These are phyloP conservation scores for Pocillopora meandrina DNA, from an alignment of 92 coral and sea anemone species.

Conservation along the genomic window DNA sequence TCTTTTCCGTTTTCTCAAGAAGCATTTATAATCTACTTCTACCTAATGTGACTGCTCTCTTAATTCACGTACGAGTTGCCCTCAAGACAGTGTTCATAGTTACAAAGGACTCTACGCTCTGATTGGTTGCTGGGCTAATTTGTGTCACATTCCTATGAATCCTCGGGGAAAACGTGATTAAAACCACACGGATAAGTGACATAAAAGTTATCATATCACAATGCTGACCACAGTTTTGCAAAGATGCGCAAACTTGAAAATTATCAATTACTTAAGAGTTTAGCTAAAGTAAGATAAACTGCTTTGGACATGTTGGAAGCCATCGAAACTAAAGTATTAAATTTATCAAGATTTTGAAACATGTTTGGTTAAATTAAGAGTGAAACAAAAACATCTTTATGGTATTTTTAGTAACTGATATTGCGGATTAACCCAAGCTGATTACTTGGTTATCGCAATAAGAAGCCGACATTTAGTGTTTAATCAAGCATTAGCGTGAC, in stretches of 20 bases:
- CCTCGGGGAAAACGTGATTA: conserved; percentile 37
- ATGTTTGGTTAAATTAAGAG: too few relatives aligned
- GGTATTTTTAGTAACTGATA: too few relatives aligned
- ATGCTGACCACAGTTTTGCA: not conserved
- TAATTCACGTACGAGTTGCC: conserved; percentile 3
- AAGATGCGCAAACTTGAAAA: not conserved
- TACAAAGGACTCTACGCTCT: conserved; percentile 38
- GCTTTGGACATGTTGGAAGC: not conserved
- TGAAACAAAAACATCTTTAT: too few relatives aligned
- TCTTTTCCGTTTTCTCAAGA: not conserved
- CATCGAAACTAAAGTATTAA: not conserved
- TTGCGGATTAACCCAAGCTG: too few relatives aligned
- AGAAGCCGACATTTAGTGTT: too few relatives aligned
- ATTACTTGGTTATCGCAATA: too few relatives aligned
- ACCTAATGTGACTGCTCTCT: not conserved
- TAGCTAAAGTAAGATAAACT: too few relatives aligned
- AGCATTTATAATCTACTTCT: not conserved
- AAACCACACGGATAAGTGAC: conserved; percentile 12
- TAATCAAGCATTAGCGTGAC: too few relatives aligned
- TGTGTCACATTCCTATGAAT: conserved; percentile 32
- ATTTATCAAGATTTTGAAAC: too few relatives aligned
- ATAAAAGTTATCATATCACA: conserved; percentile 16
- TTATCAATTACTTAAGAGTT: not conserved
- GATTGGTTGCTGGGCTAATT: conserved; percentile 31
- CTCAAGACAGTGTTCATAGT: conserved; percentile 25